phyloP scores from a whole-genome alignment of 2,797 vertebrate species.

The Thripadectes ignobilis region DNA sequence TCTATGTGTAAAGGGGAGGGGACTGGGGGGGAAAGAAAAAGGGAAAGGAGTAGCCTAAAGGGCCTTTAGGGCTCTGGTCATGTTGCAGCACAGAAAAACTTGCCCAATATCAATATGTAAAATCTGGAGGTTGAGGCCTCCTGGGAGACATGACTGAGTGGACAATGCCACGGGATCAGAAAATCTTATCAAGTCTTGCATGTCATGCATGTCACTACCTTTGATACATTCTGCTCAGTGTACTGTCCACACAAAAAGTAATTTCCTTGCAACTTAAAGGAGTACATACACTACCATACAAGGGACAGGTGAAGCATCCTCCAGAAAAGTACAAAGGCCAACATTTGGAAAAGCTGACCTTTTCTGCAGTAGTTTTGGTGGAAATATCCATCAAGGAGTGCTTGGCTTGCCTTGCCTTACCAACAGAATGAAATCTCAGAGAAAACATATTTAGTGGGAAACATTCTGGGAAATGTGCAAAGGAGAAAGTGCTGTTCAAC shows the following conservation, averaged over 20 bases:
- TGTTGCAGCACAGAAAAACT: background rate
- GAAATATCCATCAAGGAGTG: background rate
- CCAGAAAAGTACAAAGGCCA: background rate
- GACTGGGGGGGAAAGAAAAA: fast-evolving
- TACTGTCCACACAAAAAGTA: background rate
- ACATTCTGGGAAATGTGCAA: background rate
- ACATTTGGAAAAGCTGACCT: background rate
- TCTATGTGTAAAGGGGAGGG: background rate
- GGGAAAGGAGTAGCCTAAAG: background rate
- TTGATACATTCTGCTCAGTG: background rate
- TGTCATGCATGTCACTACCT: background rate
- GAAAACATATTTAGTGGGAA: background rate
- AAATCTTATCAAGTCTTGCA: background rate
- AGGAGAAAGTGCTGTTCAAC: background rate
- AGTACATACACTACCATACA: background rate
- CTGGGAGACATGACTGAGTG: background rate
- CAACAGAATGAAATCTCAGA: background rate
- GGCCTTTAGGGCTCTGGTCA: background rate
- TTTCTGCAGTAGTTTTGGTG: background rate
- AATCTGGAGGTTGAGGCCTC: background rate
- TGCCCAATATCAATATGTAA: background rate
- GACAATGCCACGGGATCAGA: background rate
- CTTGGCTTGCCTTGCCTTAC: background rate
- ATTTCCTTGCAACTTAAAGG: background rate
- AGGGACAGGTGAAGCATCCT: background rate